Evolutionary conservation across 2,888 invertebrate genomes (phyloP).

Genomic region (Apamea monoglypha): DNA sequence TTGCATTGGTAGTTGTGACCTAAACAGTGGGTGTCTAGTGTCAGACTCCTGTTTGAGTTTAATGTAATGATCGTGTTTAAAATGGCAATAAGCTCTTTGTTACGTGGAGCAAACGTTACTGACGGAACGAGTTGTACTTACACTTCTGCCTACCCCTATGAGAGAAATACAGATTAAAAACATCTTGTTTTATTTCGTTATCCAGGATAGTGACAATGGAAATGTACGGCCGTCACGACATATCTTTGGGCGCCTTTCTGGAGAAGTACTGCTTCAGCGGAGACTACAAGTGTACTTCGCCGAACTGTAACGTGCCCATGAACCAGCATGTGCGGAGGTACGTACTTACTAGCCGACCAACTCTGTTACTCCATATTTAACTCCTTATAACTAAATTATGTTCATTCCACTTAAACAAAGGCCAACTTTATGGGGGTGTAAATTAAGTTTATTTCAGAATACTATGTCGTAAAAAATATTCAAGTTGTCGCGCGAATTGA

Average conservation of each 20-base stretch:
- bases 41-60: background rate
- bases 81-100: background rate
- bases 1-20: background rate
- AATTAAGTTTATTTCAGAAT: background rate
- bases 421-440: too few species aligned
- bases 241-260: slow-evolving; percentile 97
- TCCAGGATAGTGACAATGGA: slow-evolving; percentile 97
- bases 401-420: background rate
- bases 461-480: background rate
- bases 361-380: background rate
- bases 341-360: background rate
- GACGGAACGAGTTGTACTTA: background rate
- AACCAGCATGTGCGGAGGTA: slow-evolving; percentile 95
- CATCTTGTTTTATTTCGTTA: background rate
- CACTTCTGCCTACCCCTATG: too few species aligned
- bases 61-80: background rate
- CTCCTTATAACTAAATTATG: background rate
- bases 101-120: background rate
- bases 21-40: background rate
- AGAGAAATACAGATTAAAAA: background rate
- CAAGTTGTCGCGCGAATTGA: background rate
- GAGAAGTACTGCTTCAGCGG: slow-evolving; percentile 97
- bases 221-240: slow-evolving; percentile 98
- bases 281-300: slow-evolving; percentile 95
- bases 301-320: slow-evolving; percentile 95